Base-by-base conservation (phyloP, 2,113 vertebrate species). In the Aix galericulata region DNA sequence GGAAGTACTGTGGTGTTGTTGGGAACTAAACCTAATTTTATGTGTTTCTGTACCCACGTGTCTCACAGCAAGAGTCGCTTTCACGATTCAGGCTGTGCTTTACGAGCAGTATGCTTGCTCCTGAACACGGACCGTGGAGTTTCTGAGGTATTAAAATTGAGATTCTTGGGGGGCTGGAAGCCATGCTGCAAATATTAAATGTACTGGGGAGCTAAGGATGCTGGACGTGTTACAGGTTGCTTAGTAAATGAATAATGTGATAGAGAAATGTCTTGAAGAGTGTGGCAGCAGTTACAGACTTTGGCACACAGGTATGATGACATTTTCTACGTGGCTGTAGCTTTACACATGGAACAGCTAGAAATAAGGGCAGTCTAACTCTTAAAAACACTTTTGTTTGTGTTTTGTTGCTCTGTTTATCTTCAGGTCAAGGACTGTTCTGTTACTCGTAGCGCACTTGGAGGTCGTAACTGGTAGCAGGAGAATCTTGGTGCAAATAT, bases 51-150 rank as follows among this genome's bases (percentile, higher is more conserved):
- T 48, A 48, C 48, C 23, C 48, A 50, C 48, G 48, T 23, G 22
- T 50, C 48, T 23, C 48, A 13, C 48, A 50, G 22, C 48, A 50
- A 25, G 48, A 23, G 48, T 50, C 11, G 11, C 48, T 50, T 50
- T 25, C 48, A 2, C 25, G 26, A 5, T 40, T 93, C 55, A 58
- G 17, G 7, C 42, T 53, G 17, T 17, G 22, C 58, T 75, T 55
- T 59, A n/a, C 25, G 62, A 21, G 40, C 36, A 16, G 21, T 11
- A 1, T 4, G 0, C 26, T 78, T 73, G 42, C 0, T 1, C 26
- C 53, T 68, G 26, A 18, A 21, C 25, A 46, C 3, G 4, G 15
- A 22, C 31, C 32, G 29, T 44, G n/a, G 32, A 20, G n/a, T 32
- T 3, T 4, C 8, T 21, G 60, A 75, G 23, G 25, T 27, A 40